phyloP scores from a whole-genome alignment of 2,113 vertebrate genomes.

The Alces alces region DNA sequence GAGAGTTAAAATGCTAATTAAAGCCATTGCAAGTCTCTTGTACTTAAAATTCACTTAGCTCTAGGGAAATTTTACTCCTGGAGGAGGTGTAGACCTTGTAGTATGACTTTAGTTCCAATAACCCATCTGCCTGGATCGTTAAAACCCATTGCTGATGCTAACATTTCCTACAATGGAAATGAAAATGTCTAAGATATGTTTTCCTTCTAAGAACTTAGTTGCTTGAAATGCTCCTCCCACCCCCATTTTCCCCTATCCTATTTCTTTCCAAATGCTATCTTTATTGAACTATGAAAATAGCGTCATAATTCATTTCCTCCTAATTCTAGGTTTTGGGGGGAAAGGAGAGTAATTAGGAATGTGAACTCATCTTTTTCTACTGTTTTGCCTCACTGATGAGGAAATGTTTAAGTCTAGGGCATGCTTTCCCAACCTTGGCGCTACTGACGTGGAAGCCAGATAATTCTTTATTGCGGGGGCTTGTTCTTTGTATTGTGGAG shows the following conservation, averaged over 20 bases:
- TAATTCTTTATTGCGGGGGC: neutral
- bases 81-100: neutral
- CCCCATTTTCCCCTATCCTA: neutral
- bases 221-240: neutral
- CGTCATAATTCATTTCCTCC: neutral
- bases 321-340: neutral
- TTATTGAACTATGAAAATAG: neutral
- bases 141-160: neutral
- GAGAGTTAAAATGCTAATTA: neutral
- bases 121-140: neutral
- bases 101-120: neutral
- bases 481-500: neutral
- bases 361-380: neutral
- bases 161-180: neutral
- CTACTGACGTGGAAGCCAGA: neutral
- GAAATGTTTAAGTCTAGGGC: neutral
- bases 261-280: neutral
- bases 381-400: neutral
- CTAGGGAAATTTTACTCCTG: neutral
- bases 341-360: neutral
- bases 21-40: neutral
- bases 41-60: neutral
- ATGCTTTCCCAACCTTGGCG: neutral
- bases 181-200: neutral
- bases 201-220: constrained; percentile 1